Evolutionary conservation across 35 echinoderm and acorn worm species (phyloP).

Genomic region (Chiridota heheva): DNA sequence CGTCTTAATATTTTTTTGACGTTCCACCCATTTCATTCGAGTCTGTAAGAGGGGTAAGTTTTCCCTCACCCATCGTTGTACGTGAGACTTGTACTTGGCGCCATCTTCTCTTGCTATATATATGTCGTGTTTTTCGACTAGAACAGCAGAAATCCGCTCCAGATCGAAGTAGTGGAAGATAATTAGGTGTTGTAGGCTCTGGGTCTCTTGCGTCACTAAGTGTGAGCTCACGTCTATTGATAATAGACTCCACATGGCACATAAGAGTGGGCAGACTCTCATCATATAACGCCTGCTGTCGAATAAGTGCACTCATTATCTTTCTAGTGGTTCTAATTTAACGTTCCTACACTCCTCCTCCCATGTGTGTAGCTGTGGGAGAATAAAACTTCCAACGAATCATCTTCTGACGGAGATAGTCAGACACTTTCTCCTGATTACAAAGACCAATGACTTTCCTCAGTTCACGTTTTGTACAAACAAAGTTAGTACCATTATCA

Average conservation of each 20-base stretch:
- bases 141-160: neutral
- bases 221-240: conserved; percentile 41
- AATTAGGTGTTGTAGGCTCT: conserved; percentile 27
- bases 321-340: conserved; percentile 36
- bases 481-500: conserved; percentile 53
- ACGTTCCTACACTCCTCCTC: conserved; percentile 56
- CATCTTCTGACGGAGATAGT: neutral
- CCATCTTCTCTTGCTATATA: conserved; percentile 41
- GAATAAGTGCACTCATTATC: neutral
- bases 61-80: conserved; percentile 58
- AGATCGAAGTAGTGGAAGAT: conserved; percentile 26
- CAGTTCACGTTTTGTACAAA: conserved; percentile 25
- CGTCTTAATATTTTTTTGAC: conserved; percentile 22
- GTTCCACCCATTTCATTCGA: conserved; percentile 42
- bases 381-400: conserved; percentile 35
- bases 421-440: neutral
- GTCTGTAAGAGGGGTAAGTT: conserved; percentile 54
- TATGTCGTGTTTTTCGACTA: conserved; percentile 13
- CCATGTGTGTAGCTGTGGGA: conserved; percentile 30
- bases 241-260: conserved; percentile 23
- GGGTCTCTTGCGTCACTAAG: conserved; percentile 46
- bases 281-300: conserved; percentile 1
- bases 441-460: neutral
- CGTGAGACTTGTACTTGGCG: conserved; percentile 54
- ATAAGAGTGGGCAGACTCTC: neutral